These are phyloP conservation scores for Cossypha heuglini DNA, from an alignment of 2,797 vertebrate genomes.

Conservation along the genomic window DNA sequence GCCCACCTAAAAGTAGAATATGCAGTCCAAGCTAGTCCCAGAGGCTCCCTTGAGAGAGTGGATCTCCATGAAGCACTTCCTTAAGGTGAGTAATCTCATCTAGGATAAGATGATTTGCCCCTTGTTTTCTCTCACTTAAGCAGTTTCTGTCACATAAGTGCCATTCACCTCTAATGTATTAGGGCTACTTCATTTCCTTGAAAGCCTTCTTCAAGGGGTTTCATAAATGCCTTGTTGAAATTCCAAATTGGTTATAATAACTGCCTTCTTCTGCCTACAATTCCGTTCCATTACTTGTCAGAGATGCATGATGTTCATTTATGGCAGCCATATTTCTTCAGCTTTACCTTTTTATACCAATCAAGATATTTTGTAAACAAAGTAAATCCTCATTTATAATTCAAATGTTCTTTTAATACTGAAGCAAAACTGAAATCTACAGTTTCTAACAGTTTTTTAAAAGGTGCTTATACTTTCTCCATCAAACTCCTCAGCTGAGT, in stretches of 20 bases:
- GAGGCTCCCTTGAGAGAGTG: neutral
- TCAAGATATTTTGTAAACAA: slow-evolving; percentile 9
- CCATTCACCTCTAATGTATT: neutral
- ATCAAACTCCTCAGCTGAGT: neutral
- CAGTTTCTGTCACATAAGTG: neutral
- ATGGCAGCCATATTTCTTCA: neutral
- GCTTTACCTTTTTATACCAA: neutral
- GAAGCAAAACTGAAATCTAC: neutral
- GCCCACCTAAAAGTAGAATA: neutral
- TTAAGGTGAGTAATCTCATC: neutral
- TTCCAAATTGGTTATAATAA: slow-evolving; percentile 17
- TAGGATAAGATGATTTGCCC: neutral
- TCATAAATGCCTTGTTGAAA: slow-evolving; percentile 13
- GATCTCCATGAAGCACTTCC: neutral
- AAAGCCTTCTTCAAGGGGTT: neutral
- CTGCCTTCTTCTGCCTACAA: neutral
- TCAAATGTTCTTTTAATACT: neutral
- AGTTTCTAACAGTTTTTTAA: neutral
- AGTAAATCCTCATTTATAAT: slow-evolving; percentile 4
- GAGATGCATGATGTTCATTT: neutral
- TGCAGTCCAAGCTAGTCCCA: neutral
- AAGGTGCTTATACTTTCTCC: slow-evolving; percentile 9
- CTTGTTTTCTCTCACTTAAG: slow-evolving; percentile 6
- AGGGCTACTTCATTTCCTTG: slow-evolving; percentile 26
- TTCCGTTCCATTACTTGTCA: neutral